Evolutionary conservation across 2,888 invertebrate species (phyloP), one percentile per base, ranked within the genome.

Genomic region (Flexamia atlantica): DNA sequence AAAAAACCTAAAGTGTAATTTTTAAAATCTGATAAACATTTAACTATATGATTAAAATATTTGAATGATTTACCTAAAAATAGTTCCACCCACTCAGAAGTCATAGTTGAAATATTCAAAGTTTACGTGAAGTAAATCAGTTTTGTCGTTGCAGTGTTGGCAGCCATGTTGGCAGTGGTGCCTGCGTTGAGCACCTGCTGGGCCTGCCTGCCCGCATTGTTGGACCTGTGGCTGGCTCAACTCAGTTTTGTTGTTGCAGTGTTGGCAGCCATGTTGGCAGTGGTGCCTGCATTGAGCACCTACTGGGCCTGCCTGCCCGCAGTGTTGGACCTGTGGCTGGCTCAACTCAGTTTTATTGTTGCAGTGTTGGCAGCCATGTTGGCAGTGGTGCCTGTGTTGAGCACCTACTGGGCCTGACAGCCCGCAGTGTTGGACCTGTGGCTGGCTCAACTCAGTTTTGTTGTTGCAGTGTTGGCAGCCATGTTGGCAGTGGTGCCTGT

Each of bases 231-330:
- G 97, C 92, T 99, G 81, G 95, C 96, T 1, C 14, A 46, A 4
- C 14, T 17, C 7, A 14, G 46, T 46, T 10, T 46, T 46, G 17
- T 20, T 53, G 20, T 91, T 92, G 50, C 91, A 95, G 97, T 96
- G 74, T 91, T 98, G 88, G 99, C 98, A 0, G 96, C 98, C 0
- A 92, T 99, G 82, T 92, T 99, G 88, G 99, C 98, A 0, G 99
- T 98, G 0, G 96, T 99, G 4, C 99, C 99, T 0, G 97, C 99
- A 90, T 92, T 99, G 84, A 98, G 98, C 12, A 97, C 98, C 0
- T 99, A 99, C 90, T 95, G 98, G 93, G 99, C 99, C 14, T 97
- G 97, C 5, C 90, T 99, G 68, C 99, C 99, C 7, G 99, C 98
- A 0, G 95, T 97, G 32, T 90, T 99, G 83, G 99, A 99, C 91